phyloP scores from a whole-genome alignment of 2,888 invertebrate genomes.

The Cynaeus angustus region DNA sequence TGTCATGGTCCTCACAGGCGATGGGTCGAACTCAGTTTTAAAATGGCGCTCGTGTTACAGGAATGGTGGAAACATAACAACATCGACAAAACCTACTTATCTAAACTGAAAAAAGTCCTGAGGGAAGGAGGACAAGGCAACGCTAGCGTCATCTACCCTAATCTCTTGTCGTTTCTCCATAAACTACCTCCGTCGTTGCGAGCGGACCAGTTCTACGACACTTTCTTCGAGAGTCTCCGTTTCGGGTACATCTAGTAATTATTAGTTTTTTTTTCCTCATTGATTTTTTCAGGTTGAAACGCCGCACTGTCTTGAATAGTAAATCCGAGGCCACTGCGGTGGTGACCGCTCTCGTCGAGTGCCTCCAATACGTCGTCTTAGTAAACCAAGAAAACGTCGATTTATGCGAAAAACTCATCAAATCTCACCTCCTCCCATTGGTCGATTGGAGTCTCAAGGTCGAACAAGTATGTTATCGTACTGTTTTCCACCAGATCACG shows the following conservation, averaged over 20 bases:
- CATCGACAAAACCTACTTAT: constrained; percentile 82
- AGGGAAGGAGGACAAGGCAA: constrained; percentile 85
- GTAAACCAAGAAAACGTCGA: constrained; percentile 71
- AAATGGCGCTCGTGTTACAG: too few relatives aligned
- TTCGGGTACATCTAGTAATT: constrained; percentile 73
- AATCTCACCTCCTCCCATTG: constrained; percentile 70
- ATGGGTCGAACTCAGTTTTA: constrained; percentile 40
- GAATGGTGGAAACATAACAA: constrained; percentile 83
- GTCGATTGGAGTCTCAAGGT: constrained; percentile 73
- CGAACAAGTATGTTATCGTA: constrained; percentile 68
- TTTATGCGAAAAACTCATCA: constrained; percentile 70
- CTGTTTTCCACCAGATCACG: constrained; percentile 73
- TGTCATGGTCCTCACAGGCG: too few relatives aligned
- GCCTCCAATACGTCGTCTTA: constrained; percentile 78
- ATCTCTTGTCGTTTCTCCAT: constrained; percentile 85
- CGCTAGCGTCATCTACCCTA: constrained; percentile 82
- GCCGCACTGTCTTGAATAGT: constrained; percentile 76
- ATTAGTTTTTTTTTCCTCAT: constrained; percentile 53
- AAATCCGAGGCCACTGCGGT: constrained; percentile 81
- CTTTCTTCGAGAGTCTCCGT: constrained; percentile 82
- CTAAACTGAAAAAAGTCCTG: constrained; percentile 80
- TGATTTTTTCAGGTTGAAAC: constrained; percentile 74
- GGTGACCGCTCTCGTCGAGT: constrained; percentile 82
- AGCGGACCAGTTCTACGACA: constrained; percentile 75
- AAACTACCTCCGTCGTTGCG: constrained; percentile 76